Base-by-base conservation (phyloP, 2,797 vertebrate genomes). In the Pseudochirops corinnae region DNA sequence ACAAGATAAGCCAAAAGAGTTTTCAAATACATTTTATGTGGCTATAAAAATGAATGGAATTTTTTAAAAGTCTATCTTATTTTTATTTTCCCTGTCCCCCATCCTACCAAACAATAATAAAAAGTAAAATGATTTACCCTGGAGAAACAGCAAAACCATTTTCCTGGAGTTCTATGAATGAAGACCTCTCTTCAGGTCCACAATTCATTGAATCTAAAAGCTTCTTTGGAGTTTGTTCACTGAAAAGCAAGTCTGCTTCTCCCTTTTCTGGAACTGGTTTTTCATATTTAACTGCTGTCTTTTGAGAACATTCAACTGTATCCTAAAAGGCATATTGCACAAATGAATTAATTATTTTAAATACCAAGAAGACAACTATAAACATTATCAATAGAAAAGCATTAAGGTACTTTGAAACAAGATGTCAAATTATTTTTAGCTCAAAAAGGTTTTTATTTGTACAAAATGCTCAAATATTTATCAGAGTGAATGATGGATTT, bases 121-220 rank as follows among this genome's bases (percentile, higher is more conserved):
- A 33, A 96, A 96, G 10, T 11, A 96, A 92, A 94, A 94, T 39
- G 58, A 5, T 60, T 98, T 98, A 99, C 98, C 96, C 46, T 29
- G n/a, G 0, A 90, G 95, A 62, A 97, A 95, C 9, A 96, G 92
- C 0, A 60, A 93, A 96, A 57, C 60, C 93, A 13, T 96, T 96
- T 92, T 97, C 96, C 91, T 97, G 96, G 24, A 55, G 93, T 93
- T 93, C 56, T 94, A 94, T 13, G 55, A 92, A 58, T 4, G 56
- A 62, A 96, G 52, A 82, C 57, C 74, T 91, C n/a, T 94, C 94
- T 93, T 56, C 13, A 13, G 95, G 26, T 57, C 94, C 96, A 96
- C 1, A 58, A 92, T 93, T 93, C 31, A 96, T 91, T 50, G 93
- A 92, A 55, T 46, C 58, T 28, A 94, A 93, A 96, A 94, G 14